phyloP scores from a whole-genome alignment of 2,888 invertebrate species.

The Helobdella robusta region DNA sequence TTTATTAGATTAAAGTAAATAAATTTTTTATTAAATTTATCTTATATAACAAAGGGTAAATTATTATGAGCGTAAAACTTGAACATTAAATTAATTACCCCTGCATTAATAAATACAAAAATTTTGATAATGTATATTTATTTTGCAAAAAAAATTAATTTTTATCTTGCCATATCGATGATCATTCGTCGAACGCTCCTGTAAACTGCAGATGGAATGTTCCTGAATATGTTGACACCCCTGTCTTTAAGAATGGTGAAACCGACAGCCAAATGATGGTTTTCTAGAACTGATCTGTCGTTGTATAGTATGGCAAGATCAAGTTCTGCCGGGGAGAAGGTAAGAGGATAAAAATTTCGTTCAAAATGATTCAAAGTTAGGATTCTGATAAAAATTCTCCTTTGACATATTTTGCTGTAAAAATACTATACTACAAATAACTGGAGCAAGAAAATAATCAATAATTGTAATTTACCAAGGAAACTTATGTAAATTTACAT shows the following conservation, averaged over 20 bases:
- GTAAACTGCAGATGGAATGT: slow-evolving; percentile 11
- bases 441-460: no score
- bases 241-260: slow-evolving; percentile 25
- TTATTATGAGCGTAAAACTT: no score
- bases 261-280: slow-evolving; percentile 22
- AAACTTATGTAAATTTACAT: no score
- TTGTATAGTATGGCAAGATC: slow-evolving; percentile 27
- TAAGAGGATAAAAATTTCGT: background rate
- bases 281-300: slow-evolving; percentile 24
- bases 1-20: background rate
- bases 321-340: slow-evolving; percentile 2
- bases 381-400: no score
- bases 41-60: no score
- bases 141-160: no score
- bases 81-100: no score
- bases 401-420: no score
- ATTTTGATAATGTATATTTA: no score
- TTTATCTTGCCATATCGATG: slow-evolving; percentile 23
- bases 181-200: slow-evolving; percentile 25
- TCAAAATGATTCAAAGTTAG: background rate
- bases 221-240: slow-evolving; percentile 19
- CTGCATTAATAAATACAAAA: no score
- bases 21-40: background rate
- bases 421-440: no score
- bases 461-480: no score